Conservation (phyloP, 2,797 vertebrate genomes). For the Catostomus latipinnis region DNA sequence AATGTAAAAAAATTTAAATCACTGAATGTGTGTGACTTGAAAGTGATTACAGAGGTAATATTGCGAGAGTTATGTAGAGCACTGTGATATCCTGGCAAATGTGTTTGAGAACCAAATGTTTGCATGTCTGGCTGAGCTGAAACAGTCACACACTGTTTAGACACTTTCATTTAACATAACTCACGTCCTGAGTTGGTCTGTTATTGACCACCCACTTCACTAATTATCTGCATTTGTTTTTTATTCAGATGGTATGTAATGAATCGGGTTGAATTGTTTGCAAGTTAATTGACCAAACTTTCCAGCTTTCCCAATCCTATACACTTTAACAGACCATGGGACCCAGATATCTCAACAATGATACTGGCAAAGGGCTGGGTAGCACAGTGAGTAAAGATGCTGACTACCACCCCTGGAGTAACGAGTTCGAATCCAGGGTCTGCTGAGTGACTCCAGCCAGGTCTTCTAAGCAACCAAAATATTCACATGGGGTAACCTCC, state of each 20-base stretch:
- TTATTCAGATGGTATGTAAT: conserved; percentile 20
- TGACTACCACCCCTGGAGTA: too few relatives aligned
- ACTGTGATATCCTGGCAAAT: background rate
- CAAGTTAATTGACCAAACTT: background rate
- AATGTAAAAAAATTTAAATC: too few relatives aligned
- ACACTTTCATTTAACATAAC: conserved; percentile 16
- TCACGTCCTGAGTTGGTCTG: background rate
- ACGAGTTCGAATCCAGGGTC: too few relatives aligned
- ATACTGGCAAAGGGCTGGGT: too few relatives aligned
- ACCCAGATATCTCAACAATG: background rate
- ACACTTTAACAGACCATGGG: too few relatives aligned
- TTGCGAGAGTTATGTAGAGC: background rate
- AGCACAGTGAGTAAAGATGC: too few relatives aligned
- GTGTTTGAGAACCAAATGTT: conserved; percentile 15
- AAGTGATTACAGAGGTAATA: too few relatives aligned
- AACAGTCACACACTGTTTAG: conserved; percentile 4
- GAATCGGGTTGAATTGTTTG: background rate
- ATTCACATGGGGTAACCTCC: too few relatives aligned
- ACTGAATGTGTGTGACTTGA: too few relatives aligned
- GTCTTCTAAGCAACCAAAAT: too few relatives aligned
- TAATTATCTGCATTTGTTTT: conserved; percentile 34
- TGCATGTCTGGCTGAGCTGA: background rate
- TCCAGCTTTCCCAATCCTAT: background rate
- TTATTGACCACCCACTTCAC: conserved; percentile 4
- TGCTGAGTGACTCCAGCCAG: too few relatives aligned